Percentiles rank a stretch among this genome's conserved stretches.
Evolutionary conservation across 2,797 vertebrate species (phyloP).

Genomic region (Myoxocephalus aenaeus): DNA sequence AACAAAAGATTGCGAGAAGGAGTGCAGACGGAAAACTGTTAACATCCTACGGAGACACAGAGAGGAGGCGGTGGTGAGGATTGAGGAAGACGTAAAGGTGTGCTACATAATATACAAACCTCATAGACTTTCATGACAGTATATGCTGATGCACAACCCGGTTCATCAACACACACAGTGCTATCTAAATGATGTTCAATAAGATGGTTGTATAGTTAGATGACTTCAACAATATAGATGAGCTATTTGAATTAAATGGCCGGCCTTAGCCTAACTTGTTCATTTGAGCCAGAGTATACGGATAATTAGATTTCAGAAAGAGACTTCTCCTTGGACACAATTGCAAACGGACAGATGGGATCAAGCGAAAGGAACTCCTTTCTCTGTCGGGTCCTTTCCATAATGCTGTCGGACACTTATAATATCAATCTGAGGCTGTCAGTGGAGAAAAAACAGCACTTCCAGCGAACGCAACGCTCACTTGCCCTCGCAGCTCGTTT

Average conservation of each 20-base stretch:
- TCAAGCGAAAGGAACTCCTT: background rate
- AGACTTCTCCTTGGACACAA: background rate
- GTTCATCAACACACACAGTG: background rate
- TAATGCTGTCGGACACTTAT: no score
- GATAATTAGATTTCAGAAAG: no score
- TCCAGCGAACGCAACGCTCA: no score
- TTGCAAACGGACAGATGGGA: background rate
- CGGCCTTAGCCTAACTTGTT: background rate
- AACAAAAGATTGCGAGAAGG: constrained; percentile 62
- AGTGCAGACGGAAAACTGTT: constrained; percentile 82
- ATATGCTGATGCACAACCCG: constrained; percentile 6
- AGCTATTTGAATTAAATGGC: background rate
- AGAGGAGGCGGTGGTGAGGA: background rate
- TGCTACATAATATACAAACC: background rate
- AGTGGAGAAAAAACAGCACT: no score
- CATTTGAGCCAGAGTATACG: background rate
- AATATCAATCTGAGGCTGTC: no score
- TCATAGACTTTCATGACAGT: background rate
- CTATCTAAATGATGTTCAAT: background rate
- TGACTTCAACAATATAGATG: background rate
- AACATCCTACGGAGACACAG: constrained; percentile 74
- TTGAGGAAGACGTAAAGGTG: background rate
- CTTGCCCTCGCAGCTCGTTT: background rate
- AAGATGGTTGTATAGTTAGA: background rate
- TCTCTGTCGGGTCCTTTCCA: background rate